Evolutionary conservation across 2,113 vertebrate species (phyloP), one percentile per base, ranked within the genome.

Genomic region (Corythaixoides concolor): DNA sequence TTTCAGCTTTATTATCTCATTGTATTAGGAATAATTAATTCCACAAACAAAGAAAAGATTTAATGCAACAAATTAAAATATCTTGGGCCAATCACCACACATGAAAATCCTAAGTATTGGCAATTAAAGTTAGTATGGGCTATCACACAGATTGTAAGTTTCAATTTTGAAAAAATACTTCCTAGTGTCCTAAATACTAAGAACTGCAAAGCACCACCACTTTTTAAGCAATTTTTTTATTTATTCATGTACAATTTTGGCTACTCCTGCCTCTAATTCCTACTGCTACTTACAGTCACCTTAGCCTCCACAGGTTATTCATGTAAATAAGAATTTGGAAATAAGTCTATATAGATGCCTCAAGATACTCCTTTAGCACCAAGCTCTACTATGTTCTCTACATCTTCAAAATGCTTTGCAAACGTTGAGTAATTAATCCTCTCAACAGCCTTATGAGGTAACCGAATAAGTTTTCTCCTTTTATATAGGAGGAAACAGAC

Each of bases 391-490:
- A 43, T 53, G 59, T 24, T 70, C 79, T 80, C 92, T 63, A 83
- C 2, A 8, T 87, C 74, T 93, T 82, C 67, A 93, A 91, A 67
- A 88, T 32, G 63, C 68, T 93, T 58, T 27, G 82, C 86, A 87
- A 94, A 92, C 74, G 67, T 86, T 60, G 73, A 64, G 64, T 87
- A 89, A 96, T 90, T 84, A 95, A 93, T 92, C 85, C 80, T 84
- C 83, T 89, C 19, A 90, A 87, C 66, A 95, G 14, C 52, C 74
- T 79, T 90, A 94, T 94, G 89, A 94, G 60, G 90, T 86, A 94
- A 88, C 20, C 35, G 45, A 82, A 69, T 68, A 58, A n/a, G 58
- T 91, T 89, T 81, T 95, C 91, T 86, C 83, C 45, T 91, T 82
- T 90, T 82, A 90, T 67, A 91, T 30, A 89, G 72, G 30, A 93